phyloP scores from a whole-genome alignment of 2,888 invertebrate genomes.

The Tridacna crocea region DNA sequence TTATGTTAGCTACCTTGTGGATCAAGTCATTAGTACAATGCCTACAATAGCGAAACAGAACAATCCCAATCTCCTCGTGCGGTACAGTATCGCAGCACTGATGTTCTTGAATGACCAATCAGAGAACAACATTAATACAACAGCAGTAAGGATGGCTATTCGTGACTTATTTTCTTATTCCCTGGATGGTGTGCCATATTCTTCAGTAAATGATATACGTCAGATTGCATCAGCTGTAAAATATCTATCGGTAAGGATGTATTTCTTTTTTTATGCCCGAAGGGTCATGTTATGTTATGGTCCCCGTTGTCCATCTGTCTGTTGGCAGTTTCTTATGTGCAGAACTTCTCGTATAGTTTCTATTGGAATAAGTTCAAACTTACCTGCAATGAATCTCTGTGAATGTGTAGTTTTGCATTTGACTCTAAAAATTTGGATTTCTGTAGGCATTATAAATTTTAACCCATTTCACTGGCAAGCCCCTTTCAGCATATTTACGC shows the following conservation, averaged over 20 bases:
- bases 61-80: slow-evolving; percentile 68
- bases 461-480: too few species aligned
- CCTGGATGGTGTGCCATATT: slow-evolving; percentile 61
- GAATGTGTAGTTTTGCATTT: too few species aligned
- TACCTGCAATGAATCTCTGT: too few species aligned
- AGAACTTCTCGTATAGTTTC: too few species aligned
- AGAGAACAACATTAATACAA: slow-evolving; percentile 23
- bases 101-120: slow-evolving; percentile 72
- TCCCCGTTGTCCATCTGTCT: too few species aligned
- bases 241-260: slow-evolving; percentile 68
- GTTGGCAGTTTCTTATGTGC: too few species aligned
- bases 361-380: too few species aligned
- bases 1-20: slow-evolving; percentile 60
- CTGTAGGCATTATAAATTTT: too few species aligned
- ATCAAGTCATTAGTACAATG: slow-evolving; percentile 57
- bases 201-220: slow-evolving; percentile 63
- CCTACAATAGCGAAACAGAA: slow-evolving; percentile 66
- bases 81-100: slow-evolving; percentile 69
- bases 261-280: neutral
- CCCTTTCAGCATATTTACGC: too few species aligned
- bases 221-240: slow-evolving; percentile 69
- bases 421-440: too few species aligned
- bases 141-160: slow-evolving; percentile 57
- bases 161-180: slow-evolving; percentile 68
- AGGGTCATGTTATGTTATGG: too few species aligned